Percentiles rank a stretch among this genome's conserved stretches.
phyloP scores from a whole-genome alignment of 2,113 vertebrate genomes.

The Tautogolabrus adspersus region DNA sequence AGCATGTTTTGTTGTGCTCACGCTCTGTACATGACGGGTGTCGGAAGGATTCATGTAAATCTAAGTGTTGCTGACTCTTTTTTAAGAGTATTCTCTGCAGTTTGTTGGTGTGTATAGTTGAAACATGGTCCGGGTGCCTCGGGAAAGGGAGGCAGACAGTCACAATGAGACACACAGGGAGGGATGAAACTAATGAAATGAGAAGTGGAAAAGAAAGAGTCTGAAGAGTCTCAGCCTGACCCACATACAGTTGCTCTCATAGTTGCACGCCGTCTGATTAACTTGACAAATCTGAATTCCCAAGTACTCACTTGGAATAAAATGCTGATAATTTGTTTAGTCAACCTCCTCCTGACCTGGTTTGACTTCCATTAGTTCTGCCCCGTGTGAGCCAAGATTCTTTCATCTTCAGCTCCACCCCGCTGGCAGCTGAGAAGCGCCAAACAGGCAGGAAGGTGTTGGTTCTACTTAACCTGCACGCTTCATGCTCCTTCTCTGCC shows the following conservation, averaged over 20 bases:
- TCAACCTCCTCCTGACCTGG: conserved; percentile 34
- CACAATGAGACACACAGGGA: conserved; percentile 25
- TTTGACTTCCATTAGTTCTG: conserved; percentile 45
- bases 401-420: conserved; percentile 38
- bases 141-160: conserved; percentile 36
- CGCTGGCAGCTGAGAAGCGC: conserved; percentile 6
- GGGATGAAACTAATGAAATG: conserved; percentile 55
- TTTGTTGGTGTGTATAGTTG: conserved; percentile 44
- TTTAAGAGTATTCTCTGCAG: not conserved
- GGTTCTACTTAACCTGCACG: conserved; percentile 39
- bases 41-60: conserved; percentile 2
- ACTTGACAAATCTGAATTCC: conserved; percentile 23
- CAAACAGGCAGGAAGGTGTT: conserved; percentile 32
- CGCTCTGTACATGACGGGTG: not conserved
- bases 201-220: conserved; percentile 11
- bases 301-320: conserved; percentile 1
- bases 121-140: conserved; percentile 45
- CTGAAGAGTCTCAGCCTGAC: conserved; percentile 41
- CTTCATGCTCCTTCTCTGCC: conserved; percentile 15
- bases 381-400: conserved; percentile 15
- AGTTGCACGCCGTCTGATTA: conserved; percentile 45
- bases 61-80: not conserved
- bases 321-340: conserved; percentile 22
- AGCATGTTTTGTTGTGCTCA: not conserved
- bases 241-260: conserved; percentile 42